phyloP scores from a whole-genome alignment of 37 sponge, comb jelly and placozoan genomes.

The Oopsacas minuta region DNA sequence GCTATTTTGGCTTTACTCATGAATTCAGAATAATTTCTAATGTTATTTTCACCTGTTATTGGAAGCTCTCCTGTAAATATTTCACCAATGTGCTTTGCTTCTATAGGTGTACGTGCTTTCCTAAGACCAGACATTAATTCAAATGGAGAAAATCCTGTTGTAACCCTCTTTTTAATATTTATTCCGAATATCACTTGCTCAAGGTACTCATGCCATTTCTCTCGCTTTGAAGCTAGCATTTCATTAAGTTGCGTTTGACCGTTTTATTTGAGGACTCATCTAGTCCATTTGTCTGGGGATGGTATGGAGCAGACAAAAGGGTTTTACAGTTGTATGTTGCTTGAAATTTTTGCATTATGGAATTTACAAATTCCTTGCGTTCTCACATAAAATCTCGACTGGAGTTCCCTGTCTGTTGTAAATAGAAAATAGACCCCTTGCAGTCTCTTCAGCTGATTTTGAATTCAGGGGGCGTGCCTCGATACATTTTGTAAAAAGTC shows the following conservation, averaged over 20 bases:
- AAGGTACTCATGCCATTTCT: not conserved
- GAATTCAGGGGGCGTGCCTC: not conserved
- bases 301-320: not conserved
- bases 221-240: slow-evolving; percentile 2
- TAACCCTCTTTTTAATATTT: not conserved
- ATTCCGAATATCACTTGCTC: not conserved
- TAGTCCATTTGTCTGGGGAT: not conserved
- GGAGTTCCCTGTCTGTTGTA: not conserved
- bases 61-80: not conserved
- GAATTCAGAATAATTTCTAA: not conserved
- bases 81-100: not conserved
- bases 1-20: not conserved
- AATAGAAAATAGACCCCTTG: not conserved
- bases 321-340: not conserved
- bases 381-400: not conserved
- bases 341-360: not conserved
- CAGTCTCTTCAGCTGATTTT: not conserved
- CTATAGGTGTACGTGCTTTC: slow-evolving; percentile 6
- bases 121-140: not conserved
- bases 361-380: not conserved
- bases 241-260: not conserved
- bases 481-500: not conserved
- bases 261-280: not conserved
- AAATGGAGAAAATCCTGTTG: not conserved
- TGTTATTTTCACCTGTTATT: not conserved